Evolutionary conservation across 2,113 vertebrate species (phyloP).

Genomic region (Chaenocephalus aceratus): DNA sequence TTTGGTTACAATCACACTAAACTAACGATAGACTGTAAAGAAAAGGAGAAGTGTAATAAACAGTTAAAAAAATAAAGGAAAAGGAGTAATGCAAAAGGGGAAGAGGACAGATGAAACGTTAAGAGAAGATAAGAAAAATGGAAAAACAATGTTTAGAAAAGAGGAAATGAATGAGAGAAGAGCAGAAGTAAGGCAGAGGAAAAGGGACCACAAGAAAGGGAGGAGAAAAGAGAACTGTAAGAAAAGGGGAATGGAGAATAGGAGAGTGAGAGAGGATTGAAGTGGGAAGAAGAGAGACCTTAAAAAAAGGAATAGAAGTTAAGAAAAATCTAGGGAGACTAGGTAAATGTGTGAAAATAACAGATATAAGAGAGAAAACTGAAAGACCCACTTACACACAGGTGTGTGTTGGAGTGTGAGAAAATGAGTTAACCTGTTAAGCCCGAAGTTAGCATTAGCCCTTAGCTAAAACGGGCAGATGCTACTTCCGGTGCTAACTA

Average conservation of each 20-base stretch:
- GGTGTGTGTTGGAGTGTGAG: constrained; percentile 24
- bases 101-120: background rate
- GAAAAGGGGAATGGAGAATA: background rate
- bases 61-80: background rate
- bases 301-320: background rate
- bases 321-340: no score
- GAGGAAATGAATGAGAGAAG: background rate
- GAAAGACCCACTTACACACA: constrained; percentile 17
- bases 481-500: no score
- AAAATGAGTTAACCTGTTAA: background rate
- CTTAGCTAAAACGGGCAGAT: no score
- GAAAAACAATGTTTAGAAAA: background rate
- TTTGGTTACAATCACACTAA: background rate
- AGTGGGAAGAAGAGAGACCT: background rate
- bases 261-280: background rate
- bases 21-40: background rate
- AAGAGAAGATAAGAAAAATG: background rate
- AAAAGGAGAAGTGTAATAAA: background rate
- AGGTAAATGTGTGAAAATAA: background rate
- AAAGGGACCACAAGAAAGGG: background rate
- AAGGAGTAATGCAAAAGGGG: background rate
- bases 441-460: no score
- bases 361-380: background rate
- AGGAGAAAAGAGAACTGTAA: background rate
- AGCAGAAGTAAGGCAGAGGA: background rate